Conservation (phyloP, 1,140 invertebrate genomes). For the Copidosoma floridanum region DNA sequence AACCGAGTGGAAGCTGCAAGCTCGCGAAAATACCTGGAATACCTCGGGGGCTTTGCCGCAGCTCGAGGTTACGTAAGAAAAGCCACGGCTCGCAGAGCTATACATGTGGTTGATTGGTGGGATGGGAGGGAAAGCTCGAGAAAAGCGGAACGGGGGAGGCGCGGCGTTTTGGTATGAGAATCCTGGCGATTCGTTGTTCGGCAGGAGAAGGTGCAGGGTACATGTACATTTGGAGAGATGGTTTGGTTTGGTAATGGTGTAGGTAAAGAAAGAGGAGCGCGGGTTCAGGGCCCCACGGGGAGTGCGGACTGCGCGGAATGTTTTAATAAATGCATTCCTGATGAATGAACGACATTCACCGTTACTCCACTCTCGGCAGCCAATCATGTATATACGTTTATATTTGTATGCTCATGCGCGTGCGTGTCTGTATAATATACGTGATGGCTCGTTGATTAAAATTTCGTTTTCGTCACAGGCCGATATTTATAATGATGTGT, state of each 20-base stretch:
- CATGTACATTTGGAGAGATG: background rate
- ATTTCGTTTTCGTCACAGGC: constrained; percentile 4
- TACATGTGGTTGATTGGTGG: too few species aligned
- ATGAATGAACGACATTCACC: constrained; percentile 43
- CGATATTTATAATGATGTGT: too few species aligned
- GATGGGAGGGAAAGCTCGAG: too few species aligned
- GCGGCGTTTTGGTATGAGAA: background rate
- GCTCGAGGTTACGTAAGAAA: background rate
- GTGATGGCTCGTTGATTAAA: constrained; percentile 7
- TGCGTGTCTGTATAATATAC: background rate
- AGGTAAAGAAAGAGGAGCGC: background rate
- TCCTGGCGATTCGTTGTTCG: constrained; percentile 14
- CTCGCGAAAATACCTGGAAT: background rate
- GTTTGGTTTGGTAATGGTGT: too few species aligned
- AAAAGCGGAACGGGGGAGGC: too few species aligned
- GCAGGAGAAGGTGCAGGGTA: background rate
- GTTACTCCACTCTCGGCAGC: constrained; percentile 21
- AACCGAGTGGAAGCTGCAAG: too few species aligned
- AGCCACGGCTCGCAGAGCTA: background rate
- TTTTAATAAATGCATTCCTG: constrained; percentile 47
- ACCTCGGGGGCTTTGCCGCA: background rate
- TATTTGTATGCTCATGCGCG: too few species aligned
- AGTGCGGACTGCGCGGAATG: constrained; percentile 42
- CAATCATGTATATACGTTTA: too few species aligned
- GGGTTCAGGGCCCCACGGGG: constrained; percentile 21